These are phyloP conservation scores for Maccullochella peelii DNA, from an alignment of 2,113 vertebrate species.

Conservation along the genomic window DNA sequence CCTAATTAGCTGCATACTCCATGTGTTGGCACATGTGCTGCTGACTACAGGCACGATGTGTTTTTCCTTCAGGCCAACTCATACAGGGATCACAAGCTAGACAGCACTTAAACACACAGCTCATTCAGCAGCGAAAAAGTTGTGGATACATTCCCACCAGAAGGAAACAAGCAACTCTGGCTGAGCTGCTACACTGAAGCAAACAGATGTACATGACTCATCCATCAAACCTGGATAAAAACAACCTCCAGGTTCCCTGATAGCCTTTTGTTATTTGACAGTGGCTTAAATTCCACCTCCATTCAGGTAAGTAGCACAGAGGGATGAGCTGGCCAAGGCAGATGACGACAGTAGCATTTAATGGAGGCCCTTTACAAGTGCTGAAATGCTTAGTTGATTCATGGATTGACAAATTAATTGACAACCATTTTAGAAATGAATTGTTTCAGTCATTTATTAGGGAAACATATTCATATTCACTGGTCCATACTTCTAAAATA, in stretches of 20 bases:
- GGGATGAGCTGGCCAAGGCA: rapidly evolving
- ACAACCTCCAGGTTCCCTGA: background rate
- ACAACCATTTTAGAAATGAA: no score
- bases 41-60: constrained; percentile 18
- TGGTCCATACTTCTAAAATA: no score
- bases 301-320: background rate
- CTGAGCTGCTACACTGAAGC: background rate
- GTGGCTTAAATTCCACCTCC: background rate
- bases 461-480: no score
- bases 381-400: background rate
- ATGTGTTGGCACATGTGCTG: background rate
- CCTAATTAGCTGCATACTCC: constrained; percentile 11
- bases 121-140: constrained; percentile 65
- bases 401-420: background rate
- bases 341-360: background rate
- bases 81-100: constrained; percentile 49
- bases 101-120: constrained; percentile 52
- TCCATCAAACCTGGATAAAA: constrained; percentile 3
- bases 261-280: constrained; percentile 14
- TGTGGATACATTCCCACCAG: constrained; percentile 42
- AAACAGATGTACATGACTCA: constrained; percentile 5
- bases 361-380: background rate
- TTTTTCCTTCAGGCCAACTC: constrained; percentile 30
- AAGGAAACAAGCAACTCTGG: constrained; percentile 41
- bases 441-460: no score